phyloP scores from a whole-genome alignment of 2,797 vertebrate genomes.

The Thalassophryne amazonica region DNA sequence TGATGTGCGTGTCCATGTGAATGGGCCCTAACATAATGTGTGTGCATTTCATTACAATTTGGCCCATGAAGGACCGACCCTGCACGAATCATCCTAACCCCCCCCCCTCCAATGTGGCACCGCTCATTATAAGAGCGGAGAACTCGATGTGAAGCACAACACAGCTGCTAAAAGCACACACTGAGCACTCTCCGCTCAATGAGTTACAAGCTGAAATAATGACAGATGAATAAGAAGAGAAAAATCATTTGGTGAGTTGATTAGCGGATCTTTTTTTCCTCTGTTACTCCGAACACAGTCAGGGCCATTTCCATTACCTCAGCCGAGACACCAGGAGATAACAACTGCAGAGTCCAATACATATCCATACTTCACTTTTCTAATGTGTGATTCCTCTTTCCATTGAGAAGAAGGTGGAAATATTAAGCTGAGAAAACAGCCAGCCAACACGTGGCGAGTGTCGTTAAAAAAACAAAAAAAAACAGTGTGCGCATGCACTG shows the following conservation, averaged over 20 bases:
- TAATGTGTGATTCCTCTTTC: conserved; percentile 40
- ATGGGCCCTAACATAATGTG: too few relatives aligned
- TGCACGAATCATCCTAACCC: too few relatives aligned
- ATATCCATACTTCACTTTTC: conserved; percentile 39
- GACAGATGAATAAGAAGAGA: conserved; percentile 33
- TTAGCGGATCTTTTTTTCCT: conserved; percentile 31
- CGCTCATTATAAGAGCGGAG: too few relatives aligned
- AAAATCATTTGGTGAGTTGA: conserved; percentile 35
- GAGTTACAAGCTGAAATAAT: conserved; percentile 38
- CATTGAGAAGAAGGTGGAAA: conserved; percentile 24
- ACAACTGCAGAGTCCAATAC: conserved; percentile 43
- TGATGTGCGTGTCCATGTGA: too few relatives aligned
- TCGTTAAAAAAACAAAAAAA: too few relatives aligned
- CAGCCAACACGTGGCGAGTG: neutral
- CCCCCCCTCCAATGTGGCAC: too few relatives aligned
- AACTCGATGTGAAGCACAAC: too few relatives aligned
- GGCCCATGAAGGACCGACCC: too few relatives aligned
- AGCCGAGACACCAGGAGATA: conserved; percentile 38
- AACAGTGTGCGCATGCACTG: conserved; percentile 4
- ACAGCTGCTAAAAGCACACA: conserved; percentile 9
- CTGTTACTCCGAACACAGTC: conserved; percentile 56
- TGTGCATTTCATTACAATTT: too few relatives aligned
- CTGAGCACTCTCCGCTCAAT: conserved; percentile 23
- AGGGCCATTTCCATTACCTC: conserved; percentile 63
- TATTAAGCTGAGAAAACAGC: conserved; percentile 48